Evolutionary conservation across 2,888 invertebrate genomes (phyloP).

Genomic region (Bhutanitis thaidina): DNA sequence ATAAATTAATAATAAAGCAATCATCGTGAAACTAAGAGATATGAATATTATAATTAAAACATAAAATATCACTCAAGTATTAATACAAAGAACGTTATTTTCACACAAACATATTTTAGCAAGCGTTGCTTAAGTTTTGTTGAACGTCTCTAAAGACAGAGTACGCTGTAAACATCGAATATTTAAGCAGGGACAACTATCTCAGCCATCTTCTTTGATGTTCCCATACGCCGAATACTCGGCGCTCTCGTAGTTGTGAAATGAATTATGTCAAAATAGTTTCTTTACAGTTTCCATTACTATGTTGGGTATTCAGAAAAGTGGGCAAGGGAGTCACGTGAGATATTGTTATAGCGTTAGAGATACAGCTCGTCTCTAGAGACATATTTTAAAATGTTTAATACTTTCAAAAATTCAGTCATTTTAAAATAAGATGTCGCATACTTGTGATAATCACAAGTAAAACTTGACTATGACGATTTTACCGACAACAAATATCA

Average conservation of each 20-base stretch:
- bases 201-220: slow-evolving; percentile 51
- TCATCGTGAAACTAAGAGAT: too few species aligned
- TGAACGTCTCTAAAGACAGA: slow-evolving; percentile 5
- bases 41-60: too few species aligned
- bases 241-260: slow-evolving; percentile 55
- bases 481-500: too few species aligned
- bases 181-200: slow-evolving; percentile 19
- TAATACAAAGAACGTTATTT: background rate
- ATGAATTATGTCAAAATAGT: slow-evolving; percentile 63
- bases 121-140: slow-evolving; percentile 4
- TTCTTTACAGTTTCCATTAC: slow-evolving; percentile 34
- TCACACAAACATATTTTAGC: slow-evolving; percentile 7
- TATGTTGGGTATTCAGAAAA: slow-evolving; percentile 13
- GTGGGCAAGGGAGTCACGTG: slow-evolving; percentile 1
- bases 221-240: slow-evolving; percentile 54
- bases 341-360: background rate
- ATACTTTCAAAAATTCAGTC: too few species aligned
- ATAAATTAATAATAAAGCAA: too few species aligned
- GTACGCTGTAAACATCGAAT: slow-evolving; percentile 6
- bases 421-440: too few species aligned
- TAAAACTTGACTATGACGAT: too few species aligned
- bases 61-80: too few species aligned
- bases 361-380: too few species aligned
- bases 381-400: too few species aligned
- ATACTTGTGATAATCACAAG: too few species aligned